These are phyloP conservation scores for Hirtodrosophila cameraria DNA, from an alignment of 2,888 invertebrate species.

Conservation along the genomic window DNA sequence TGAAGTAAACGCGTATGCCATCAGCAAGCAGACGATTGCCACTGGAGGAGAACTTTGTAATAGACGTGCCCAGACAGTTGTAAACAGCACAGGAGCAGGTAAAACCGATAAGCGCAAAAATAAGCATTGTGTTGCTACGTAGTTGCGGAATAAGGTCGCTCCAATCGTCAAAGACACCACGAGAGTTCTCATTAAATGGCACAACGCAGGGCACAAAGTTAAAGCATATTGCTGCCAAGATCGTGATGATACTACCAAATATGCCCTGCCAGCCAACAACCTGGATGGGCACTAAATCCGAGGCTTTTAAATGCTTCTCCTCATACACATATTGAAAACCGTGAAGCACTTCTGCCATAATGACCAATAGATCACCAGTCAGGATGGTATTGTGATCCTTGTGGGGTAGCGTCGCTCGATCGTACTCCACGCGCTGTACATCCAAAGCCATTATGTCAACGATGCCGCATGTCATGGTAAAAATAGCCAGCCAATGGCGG, in stretches of 20 bases:
- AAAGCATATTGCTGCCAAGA: slow-evolving; percentile 89
- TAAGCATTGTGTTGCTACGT: slow-evolving; percentile 86
- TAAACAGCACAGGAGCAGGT: slow-evolving; percentile 95
- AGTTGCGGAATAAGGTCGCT: slow-evolving; percentile 94
- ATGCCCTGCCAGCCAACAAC: slow-evolving; percentile 97
- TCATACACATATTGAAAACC: slow-evolving; percentile 97
- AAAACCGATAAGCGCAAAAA: slow-evolving; percentile 88
- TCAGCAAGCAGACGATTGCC: slow-evolving; percentile 96
- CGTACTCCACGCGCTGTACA: slow-evolving; percentile 80
- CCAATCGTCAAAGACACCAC: slow-evolving; percentile 92
- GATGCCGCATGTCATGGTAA: slow-evolving; percentile 89
- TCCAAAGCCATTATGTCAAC: slow-evolving; percentile 90
- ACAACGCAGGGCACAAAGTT: slow-evolving; percentile 91
- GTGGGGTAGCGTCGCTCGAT: slow-evolving; percentile 53
- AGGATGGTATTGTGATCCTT: slow-evolving; percentile 88
- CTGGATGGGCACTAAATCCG: slow-evolving; percentile 94
- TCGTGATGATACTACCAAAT: slow-evolving; percentile 88
- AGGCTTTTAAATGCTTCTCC: slow-evolving; percentile 93
- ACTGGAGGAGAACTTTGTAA: slow-evolving; percentile 96
- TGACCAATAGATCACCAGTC: slow-evolving; percentile 91
- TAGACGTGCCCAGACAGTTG: slow-evolving; percentile 95
- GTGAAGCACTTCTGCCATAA: slow-evolving; percentile 91
- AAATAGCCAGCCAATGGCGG: slow-evolving; percentile 91
- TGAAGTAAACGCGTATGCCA: slow-evolving; percentile 93
- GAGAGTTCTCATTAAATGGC: slow-evolving; percentile 91